A percentile compares a stretch with the other conserved stretches of the same genome.
These are phyloP conservation scores for Drosophila nigricruria DNA, from an alignment of 2,888 invertebrate genomes.

Conservation along the genomic window DNA sequence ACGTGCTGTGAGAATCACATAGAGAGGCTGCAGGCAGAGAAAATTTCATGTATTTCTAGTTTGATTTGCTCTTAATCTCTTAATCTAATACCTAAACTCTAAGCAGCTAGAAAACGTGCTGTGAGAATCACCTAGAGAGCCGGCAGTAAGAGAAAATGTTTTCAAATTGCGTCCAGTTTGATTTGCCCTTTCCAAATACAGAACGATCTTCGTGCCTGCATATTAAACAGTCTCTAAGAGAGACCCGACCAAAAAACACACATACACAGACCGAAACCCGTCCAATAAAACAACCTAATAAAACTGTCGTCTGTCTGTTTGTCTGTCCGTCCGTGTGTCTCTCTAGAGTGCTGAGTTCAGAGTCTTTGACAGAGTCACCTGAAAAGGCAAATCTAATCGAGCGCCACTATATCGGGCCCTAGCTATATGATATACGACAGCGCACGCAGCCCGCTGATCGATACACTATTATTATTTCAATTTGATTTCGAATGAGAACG, in stretches of 20 bases:
- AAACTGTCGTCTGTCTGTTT: no score
- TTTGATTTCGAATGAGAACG: slow-evolving; percentile 49
- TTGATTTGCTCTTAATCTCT: background rate
- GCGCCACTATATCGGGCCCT: slow-evolving; percentile 34
- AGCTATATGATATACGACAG: slow-evolving; percentile 42
- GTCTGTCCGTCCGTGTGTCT: slow-evolving; percentile 17
- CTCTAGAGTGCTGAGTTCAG: slow-evolving; percentile 10
- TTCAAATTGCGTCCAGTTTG: slow-evolving; percentile 6
- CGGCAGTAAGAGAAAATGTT: background rate
- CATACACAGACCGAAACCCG: slow-evolving; percentile 53
- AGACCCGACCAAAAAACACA: background rate
- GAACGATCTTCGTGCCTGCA: slow-evolving; percentile 54
- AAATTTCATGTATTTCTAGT: no score
- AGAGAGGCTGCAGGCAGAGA: background rate
- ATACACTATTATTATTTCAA: slow-evolving; percentile 42
- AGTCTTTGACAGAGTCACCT: slow-evolving; percentile 33
- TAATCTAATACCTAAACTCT: background rate
- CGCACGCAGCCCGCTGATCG: slow-evolving; percentile 36
- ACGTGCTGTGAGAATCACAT: background rate
- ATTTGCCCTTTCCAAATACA: slow-evolving; percentile 49
- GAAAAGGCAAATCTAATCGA: slow-evolving; percentile 55
- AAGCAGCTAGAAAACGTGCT: background rate
- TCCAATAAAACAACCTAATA: slow-evolving; percentile 63
- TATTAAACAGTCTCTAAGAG: slow-evolving; percentile 47
- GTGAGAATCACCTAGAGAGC: background rate